Evolutionary conservation across 2,797 vertebrate genomes (phyloP), one percentile per base, ranked within the genome.

Genomic region (Propithecus deckenii): DNA sequence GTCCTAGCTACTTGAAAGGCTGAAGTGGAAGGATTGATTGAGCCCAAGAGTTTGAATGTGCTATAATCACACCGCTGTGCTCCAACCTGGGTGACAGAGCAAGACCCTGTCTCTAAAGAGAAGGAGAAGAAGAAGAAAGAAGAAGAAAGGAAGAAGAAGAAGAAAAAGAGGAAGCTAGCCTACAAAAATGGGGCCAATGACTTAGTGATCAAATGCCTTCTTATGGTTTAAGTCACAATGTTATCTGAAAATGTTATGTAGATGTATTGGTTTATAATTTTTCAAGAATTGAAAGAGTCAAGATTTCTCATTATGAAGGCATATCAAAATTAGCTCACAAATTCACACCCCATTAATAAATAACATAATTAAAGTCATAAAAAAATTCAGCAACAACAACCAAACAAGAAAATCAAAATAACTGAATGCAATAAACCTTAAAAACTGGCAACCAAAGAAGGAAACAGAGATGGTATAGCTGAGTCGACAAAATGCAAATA

Each of bases 401-500:
- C 32, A 92, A 86, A 83, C 18, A 65, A 89, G 92, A 87, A 93
- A 86, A 92, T 4, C 41, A 30, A 83, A 92, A 92, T 67, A 90
- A 79, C 17, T 35, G 55, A 86, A 61, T 67, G n/a, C 43, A 92
- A 74, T 59, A 79, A 87, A 52, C 20, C 41, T 85, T 61, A 83
- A 94, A 92, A 89, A 46, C 22, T 69, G 32, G 23, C 30, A 88
- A 78, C 28, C 61, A 89, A 69, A 14, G 23, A 93, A 86, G 93
- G 69, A 91, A 91, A 79, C 32, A 94, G 52, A 86, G 22, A 76
- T 83, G n/a, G 85, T 32, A 15, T 30, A 9, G 2, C 4, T 75
- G 12, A 89, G 18, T 71, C 52, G 79, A 74, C 28, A 93, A 91
- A 89, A 86, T 89, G 25, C 30, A 67, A 95, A 79, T 20, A 87